Conservation (phyloP, 2,888 invertebrate species). For the Nomada lathburiana region DNA sequence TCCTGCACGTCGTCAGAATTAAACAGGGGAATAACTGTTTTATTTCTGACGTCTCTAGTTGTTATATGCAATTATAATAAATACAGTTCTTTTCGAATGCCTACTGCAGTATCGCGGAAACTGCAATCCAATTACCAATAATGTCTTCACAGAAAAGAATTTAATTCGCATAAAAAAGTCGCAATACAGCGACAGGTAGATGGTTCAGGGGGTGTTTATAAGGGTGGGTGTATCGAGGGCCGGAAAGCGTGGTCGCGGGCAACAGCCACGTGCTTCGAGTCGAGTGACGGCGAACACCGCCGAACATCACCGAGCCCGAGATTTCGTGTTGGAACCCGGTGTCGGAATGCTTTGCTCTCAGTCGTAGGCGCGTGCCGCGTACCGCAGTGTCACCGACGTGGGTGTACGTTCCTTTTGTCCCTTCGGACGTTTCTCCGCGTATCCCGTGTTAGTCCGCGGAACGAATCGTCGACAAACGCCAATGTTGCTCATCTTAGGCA, state of each 20-base stretch:
- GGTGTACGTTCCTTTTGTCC: neutral
- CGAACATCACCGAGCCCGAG: constrained; percentile 71
- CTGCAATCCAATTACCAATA: too few relatives aligned
- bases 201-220: neutral
- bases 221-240: neutral
- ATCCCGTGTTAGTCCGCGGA: neutral
- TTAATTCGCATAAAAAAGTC: neutral
- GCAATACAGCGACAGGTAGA: neutral
- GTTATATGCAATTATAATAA: too few relatives aligned
- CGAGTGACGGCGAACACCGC: constrained; percentile 63
- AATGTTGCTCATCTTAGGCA: too few relatives aligned
- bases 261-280: constrained; percentile 74
- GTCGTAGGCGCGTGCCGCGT: constrained; percentile 80
- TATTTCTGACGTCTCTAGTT: too few relatives aligned
- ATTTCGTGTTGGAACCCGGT: constrained; percentile 74
- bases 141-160: too few relatives aligned
- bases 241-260: constrained; percentile 54
- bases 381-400: constrained; percentile 43
- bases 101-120: too few relatives aligned
- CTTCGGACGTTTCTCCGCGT: constrained; percentile 15
- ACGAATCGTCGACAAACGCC: neutral
- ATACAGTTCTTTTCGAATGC: too few relatives aligned
- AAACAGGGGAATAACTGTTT: neutral
- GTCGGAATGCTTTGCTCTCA: constrained; percentile 79
- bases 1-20: neutral